phyloP scores from a whole-genome alignment of 2,888 invertebrate genomes.

The Calliscelio sp. region DNA sequence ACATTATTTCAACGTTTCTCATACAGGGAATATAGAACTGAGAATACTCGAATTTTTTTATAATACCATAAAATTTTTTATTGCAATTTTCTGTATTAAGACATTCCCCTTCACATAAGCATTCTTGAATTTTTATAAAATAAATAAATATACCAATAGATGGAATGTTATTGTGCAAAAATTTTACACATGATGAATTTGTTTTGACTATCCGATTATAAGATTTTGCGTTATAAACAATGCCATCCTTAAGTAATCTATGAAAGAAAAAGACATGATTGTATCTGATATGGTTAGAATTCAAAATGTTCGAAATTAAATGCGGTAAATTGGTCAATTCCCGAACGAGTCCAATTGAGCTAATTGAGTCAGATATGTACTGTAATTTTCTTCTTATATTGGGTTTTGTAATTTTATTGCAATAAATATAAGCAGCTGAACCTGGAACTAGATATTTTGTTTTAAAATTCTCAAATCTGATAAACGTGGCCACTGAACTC shows the following conservation, averaged over 20 bases:
- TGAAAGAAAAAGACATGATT: not conserved
- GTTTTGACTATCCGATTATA: not conserved
- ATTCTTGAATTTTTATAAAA: constrained; percentile 1
- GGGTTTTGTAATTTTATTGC: not conserved
- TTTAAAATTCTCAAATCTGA: too few species aligned
- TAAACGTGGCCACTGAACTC: too few species aligned
- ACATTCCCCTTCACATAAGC: not conserved
- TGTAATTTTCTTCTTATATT: not conserved
- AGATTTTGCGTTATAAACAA: not conserved
- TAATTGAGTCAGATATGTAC: too few species aligned
- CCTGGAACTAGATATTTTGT: too few species aligned
- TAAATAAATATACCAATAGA: not conserved
- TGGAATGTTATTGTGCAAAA: not conserved
- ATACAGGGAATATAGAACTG: too few species aligned
- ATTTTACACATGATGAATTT: constrained; percentile 8
- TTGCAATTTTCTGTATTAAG: too few species aligned
- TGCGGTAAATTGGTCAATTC: not conserved
- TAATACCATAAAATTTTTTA: too few species aligned
- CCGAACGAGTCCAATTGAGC: not conserved
- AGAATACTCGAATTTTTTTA: too few species aligned
- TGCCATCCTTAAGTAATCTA: not conserved
- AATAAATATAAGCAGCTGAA: too few species aligned
- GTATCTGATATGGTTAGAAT: not conserved
- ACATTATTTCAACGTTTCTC: too few species aligned
- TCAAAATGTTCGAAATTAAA: not conserved